Evolutionary conservation across 2,797 vertebrate species (phyloP), one percentile per base, ranked within the genome.

Genomic region (Octomys mimax): DNA sequence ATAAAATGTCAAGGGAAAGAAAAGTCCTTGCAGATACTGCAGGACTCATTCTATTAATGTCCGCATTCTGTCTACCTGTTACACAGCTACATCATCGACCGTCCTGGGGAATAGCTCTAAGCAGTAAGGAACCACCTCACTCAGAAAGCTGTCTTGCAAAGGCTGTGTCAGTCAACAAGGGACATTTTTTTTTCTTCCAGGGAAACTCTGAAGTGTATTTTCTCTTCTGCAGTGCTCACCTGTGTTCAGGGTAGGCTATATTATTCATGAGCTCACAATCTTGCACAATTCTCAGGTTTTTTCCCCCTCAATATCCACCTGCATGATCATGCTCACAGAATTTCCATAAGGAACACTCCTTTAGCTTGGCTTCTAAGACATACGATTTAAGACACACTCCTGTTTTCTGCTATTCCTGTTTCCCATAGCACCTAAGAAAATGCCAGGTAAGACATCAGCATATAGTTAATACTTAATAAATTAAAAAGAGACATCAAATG

Each of bases 291-390:
- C 80, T 83, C 18, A 3, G 6, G 9, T 10, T 33, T 61, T 2
- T 13, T 9, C 79, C 31, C 18, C 39, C 33, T 11, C 16, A 16
- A 13, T 14, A 75, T 28, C 31, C 19, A 33, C 11, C 11, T 61
- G 73, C 36, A 54, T 24, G 61, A 11, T 7, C 3, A 36, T 36
- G 42, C 9, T 66, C 14, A 4, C 9, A 59, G 6, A 10, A 6
- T 28, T 42, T 77, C 57, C 10, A 42, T 66, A 33, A 71, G 39
- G 7, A 49, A 13, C 12, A 26, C 14, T 16, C 18, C 46, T 26
- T 75, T 26, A 22, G 11, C 7, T 66, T 82, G 70, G 7, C 68
- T 89, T 91, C 79, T 73, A 64, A 89, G 36, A 75, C 84, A 94
- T 9, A 28, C 18, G 22, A 90, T 24, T 86, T 54, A 49, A 71